Base-by-base conservation (phyloP, 2,113 vertebrate genomes). In the Ailurus styani region DNA sequence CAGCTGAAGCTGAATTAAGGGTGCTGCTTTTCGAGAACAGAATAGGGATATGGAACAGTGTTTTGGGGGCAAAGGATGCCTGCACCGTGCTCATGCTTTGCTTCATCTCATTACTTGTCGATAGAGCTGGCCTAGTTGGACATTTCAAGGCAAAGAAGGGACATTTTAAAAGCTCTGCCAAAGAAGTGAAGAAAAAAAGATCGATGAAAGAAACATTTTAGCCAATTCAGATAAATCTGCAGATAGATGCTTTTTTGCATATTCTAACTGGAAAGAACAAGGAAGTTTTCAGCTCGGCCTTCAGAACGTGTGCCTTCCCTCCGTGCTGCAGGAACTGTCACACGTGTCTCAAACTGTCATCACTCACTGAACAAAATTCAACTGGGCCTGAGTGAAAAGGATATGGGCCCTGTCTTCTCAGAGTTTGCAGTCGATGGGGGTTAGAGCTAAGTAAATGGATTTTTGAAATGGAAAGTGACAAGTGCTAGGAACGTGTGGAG, bases 141-240 rank as follows among this genome's bases (percentile, higher is more conserved):
- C 55, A 94, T 82, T 57, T 83, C 17, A 78, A 83, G 84, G 81
- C n/a, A 66, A 95, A 83, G 42, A 42, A 75, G 42, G 91, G 50
- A 62, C 25, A 47, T 40, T 34, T 42, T 54, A 66, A 57, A 93
- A 83, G 79, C 15, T 55, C n/a, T 66, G 12, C 66, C 45, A 90
- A 83, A 45, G 6, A 96, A 62, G 89, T 42, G 21, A 90, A 81
- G 93, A 84, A 15, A 31, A 75, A 88, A 47, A 68, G 37, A 89
- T 54, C 17, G 45, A 66, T 40, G 31, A 34, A 54, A 87, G 72
- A 34, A 50, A 34, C 50, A 90, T 57, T 85, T 70, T 47, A 42
- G n/a, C 34, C 72, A 84, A 87, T 40, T 72, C 54, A 82, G 15
- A 50, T 29, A 87, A 50, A 83, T 40, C 57, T 72, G 10, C 45